A percentile compares a stretch with the other conserved stretches of the same genome.
phyloP scores from a whole-genome alignment of 1,140 invertebrate species.

The Coboldia fuscipes region DNA sequence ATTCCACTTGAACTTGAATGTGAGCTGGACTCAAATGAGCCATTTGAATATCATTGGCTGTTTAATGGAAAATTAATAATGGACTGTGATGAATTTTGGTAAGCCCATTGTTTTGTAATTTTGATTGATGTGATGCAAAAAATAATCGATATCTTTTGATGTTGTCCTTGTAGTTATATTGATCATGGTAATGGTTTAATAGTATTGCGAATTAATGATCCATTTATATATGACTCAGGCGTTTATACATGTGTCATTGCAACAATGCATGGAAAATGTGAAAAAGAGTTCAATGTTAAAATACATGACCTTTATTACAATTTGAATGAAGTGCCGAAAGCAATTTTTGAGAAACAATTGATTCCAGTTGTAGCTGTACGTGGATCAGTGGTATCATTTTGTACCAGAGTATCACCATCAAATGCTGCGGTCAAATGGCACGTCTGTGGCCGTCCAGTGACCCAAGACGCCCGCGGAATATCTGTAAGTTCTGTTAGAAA shows the following conservation, averaged over 20 bases:
- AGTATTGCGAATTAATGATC: conserved; percentile 37
- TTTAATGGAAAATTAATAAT: conserved; percentile 19
- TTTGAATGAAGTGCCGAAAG: conserved; percentile 6
- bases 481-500: too few species aligned
- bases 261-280: conserved; percentile 10
- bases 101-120: conserved; percentile 4
- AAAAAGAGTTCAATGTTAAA: conserved; percentile 14
- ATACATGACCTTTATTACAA: conserved; percentile 13
- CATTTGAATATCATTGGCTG: conserved; percentile 44
- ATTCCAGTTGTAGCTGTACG: conserved; percentile 11
- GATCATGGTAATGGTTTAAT: conserved; percentile 34
- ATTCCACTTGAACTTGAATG: conserved; percentile 33
- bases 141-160: not conserved
- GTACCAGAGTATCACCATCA: conserved; percentile 15
- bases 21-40: conserved; percentile 26
- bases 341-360: conserved; percentile 14
- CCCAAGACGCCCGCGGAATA: conserved; percentile 14
- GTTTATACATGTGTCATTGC: conserved; percentile 41
- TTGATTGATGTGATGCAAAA: not conserved
- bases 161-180: conserved; percentile 27
- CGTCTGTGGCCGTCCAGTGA: conserved; percentile 5
- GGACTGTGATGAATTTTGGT: conserved; percentile 36
- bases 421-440: conserved; percentile 14
- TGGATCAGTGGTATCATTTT: conserved; percentile 14
- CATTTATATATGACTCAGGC: conserved; percentile 44